Evolutionary conservation across 2,888 invertebrate genomes (phyloP).

Genomic region (Cataglyphis rosenhaueri): DNA sequence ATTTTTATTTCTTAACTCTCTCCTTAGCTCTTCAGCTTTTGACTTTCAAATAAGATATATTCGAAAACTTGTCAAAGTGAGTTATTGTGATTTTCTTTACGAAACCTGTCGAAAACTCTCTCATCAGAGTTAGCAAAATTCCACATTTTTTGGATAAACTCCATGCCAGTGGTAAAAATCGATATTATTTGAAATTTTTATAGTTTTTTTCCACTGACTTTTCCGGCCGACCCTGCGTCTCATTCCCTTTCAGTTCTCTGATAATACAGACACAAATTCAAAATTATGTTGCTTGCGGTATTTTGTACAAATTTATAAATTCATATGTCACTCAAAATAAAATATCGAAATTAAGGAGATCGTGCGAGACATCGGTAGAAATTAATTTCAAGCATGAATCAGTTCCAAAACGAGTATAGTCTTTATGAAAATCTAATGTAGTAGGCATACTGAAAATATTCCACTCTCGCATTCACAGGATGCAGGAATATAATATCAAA

Average conservation of each 20-base stretch:
- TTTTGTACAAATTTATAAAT: neutral
- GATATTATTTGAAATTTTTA: no score
- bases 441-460: constrained; percentile 1
- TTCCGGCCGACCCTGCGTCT: neutral
- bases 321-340: neutral
- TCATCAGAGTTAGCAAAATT: no score
- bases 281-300: neutral
- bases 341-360: neutral
- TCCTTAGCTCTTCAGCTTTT: constrained; percentile 59
- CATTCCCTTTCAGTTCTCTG: neutral
- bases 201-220: no score
- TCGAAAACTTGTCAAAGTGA: constrained; percentile 37
- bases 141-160: no score
- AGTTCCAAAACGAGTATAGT: neutral
- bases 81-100: constrained; percentile 62
- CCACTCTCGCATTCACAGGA: neutral
- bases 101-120: constrained; percentile 17
- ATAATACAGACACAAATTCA: neutral
- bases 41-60: constrained; percentile 73
- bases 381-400: neutral
- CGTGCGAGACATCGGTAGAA: neutral
- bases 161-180: no score
- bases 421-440: neutral
- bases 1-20: constrained; percentile 32
- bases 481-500: neutral